These are phyloP conservation scores for Holcopasites calliopsidis DNA, from an alignment of 1,140 invertebrate species.

Conservation along the genomic window DNA sequence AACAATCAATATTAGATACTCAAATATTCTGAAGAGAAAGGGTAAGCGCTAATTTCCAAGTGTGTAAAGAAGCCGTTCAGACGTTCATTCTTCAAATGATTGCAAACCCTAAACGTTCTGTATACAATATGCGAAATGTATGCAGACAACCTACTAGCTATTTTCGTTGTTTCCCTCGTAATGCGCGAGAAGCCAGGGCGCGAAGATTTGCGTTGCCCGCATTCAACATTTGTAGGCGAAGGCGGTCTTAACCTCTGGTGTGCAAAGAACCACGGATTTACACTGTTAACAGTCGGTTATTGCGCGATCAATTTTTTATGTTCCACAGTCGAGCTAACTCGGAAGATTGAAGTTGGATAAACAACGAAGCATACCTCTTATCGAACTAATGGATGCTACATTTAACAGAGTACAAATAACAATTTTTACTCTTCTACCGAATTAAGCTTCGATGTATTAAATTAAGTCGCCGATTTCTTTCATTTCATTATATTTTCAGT, in stretches of 20 bases:
- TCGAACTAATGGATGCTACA: too few species aligned
- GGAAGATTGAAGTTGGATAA: too few species aligned
- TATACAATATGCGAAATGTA: background rate
- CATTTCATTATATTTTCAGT: too few species aligned
- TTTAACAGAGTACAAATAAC: too few species aligned
- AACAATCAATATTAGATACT: background rate
- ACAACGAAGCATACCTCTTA: too few species aligned
- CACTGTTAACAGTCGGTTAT: slow-evolving; percentile 3
- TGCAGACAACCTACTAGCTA: background rate
- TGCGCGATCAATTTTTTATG: slow-evolving; percentile 12
- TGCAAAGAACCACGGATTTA: background rate
- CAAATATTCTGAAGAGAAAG: too few species aligned
- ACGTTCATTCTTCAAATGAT: background rate
- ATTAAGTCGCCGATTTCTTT: too few species aligned
- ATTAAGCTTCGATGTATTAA: too few species aligned
- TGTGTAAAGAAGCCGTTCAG: background rate
- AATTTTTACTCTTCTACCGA: too few species aligned
- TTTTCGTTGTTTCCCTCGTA: background rate
- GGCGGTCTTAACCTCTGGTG: background rate
- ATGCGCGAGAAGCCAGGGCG: background rate
- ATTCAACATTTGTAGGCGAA: background rate
- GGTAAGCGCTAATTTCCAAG: slow-evolving; percentile 1
- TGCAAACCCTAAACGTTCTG: background rate
- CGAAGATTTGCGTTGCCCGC: background rate
- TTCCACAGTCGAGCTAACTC: too few species aligned